Evolutionary conservation across 2,888 invertebrate species (phyloP).

Genomic region (Bugula neritina): DNA sequence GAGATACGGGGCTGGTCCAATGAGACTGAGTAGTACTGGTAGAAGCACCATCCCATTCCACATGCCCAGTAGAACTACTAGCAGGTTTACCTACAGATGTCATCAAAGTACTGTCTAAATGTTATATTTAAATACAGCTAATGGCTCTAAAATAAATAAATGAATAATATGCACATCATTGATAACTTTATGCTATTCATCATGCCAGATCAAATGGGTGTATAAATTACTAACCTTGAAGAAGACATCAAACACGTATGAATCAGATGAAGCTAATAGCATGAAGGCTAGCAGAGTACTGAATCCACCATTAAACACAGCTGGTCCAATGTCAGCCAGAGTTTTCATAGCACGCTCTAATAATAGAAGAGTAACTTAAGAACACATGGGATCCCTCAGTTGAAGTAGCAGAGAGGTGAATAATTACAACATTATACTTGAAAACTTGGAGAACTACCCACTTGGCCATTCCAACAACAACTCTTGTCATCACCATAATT

Average conservation of each 20-base stretch:
- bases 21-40: not conserved
- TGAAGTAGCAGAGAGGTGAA: no score
- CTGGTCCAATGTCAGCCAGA: conserved; percentile 68
- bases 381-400: no score
- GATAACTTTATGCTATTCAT: not conserved
- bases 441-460: no score
- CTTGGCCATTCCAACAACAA: no score
- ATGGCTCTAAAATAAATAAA: no score
- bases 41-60: conserved; percentile 20
- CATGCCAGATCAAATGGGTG: not conserved
- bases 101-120: no score
- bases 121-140: no score
- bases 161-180: no score
- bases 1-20: conserved; percentile 11
- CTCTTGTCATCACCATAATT: no score
- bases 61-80: conserved; percentile 7
- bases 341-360: conserved; percentile 57
- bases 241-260: conserved; percentile 71
- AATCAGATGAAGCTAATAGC: conserved; percentile 65
- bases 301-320: conserved; percentile 71
- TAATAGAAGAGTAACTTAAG: conserved; percentile 28
- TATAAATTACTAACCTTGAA: conserved; percentile 57
- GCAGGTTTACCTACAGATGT: conserved; percentile 16
- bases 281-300: conserved; percentile 70
- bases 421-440: no score